Evolutionary conservation across 92 coral and sea anemone genomes (phyloP), one percentile per base, ranked within the genome.

Genomic region (Siderastrea siderea): DNA sequence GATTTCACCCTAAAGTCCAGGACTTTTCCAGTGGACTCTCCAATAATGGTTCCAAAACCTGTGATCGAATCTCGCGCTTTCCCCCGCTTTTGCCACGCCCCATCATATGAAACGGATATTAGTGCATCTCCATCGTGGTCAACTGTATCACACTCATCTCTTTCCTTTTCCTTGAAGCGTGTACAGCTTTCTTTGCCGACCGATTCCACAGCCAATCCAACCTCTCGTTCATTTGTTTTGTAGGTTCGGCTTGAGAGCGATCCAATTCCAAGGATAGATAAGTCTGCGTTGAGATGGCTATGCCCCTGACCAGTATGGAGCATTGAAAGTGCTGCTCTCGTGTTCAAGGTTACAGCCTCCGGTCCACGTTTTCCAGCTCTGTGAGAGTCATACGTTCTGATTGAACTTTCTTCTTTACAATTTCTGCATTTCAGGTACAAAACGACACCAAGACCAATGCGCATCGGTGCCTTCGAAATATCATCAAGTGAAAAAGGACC

Each of bases 331-430:
- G 80, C 86, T 46, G 85, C 93, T 68, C 86, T 90, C 3, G 78
- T 52, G 57, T 90, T 90, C 38, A 90, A 62, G 44, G 86, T 78
- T 15, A 74, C 80, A 5, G 89, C 84, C 82, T 57, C 38, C 4
- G 74, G 88, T 7, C 93, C 93, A 47, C 90, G 82, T 16, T 38
- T 77, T 14, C 90, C 90, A 71, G 81, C 85, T 84, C 63, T 77
- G 59, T 84, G 93, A 9, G 55, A 47, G 54, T 16, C 17, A 47
- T 38, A 47, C 14, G 75, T 13, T 15, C 47, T 47, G 6, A 47
- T 70, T 47, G 7, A 17, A 15, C 9, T 47, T 14, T 47, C 52
- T 45, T 69, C n/a, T 3, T 12, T 47, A 8, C 75, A 70, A 12
- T 70, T 15, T 53, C 26, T 70, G 53, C 54, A 70, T 9, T 13